Base-by-base conservation (phyloP, 2,113 vertebrate species). In the Collichthys lucidus region DNA sequence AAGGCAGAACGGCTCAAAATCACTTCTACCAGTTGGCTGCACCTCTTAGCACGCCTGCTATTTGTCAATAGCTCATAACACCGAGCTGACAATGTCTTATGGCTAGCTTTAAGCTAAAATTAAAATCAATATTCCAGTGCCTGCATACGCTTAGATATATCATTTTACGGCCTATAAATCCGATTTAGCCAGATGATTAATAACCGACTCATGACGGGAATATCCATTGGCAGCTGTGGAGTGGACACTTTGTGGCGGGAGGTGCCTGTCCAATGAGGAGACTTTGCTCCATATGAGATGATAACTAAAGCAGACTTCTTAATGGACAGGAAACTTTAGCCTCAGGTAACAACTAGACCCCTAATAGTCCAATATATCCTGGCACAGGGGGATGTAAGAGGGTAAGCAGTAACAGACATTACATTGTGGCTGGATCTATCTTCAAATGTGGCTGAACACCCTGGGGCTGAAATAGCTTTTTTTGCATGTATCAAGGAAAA, bases 41-140 rank as follows among this genome's bases (percentile, higher is more conserved):
- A 11, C 20, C 53, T 20, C 73, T 61, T 50, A 71, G 50, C 63
- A 49, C 44, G n/a, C 4, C 46, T 42, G 50, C 40, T 69, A 16
- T 69, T 49, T 62, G 66, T 80, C 89, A 82, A 40, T 55, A 84
- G 44, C 74, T 89, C 70, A 85, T 77, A 77, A 44, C 24, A 61
- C 26, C 0, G 5, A 67, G 82, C 66, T 74, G 77, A 83, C 70
- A 62, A 65, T 78, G 71, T 80, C 76, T 87, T 70, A 72, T 56
- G 71, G 42, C 59, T 67, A 52, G 53, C 84, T 87, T 66, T 57
- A 53, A 88, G 88, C 85, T 70, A 72, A 35, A 77, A 22, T 31
- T 16, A 55, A 82, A n/a, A 90, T 91, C 88, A 83, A 92, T 91
- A 89, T 24, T 65, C 80, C 70, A 55, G 22, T 11, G 59, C 55